These are phyloP conservation scores for Lonchura striata DNA, from an alignment of 2,113 vertebrate species.

Conservation along the genomic window DNA sequence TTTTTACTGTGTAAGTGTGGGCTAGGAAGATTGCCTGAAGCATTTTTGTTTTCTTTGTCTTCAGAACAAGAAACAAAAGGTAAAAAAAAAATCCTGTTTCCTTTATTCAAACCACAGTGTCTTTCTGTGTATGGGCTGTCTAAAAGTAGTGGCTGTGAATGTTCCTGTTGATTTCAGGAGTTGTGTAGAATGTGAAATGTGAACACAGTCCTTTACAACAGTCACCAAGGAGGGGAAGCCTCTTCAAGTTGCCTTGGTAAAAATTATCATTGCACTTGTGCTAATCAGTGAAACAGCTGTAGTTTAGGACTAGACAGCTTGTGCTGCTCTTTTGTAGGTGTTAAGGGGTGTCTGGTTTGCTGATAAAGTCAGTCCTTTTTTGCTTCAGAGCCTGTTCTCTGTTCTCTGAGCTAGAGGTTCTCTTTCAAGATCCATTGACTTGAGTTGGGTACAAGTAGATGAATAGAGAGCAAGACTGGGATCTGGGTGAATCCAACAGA, in stretches of 20 bases:
- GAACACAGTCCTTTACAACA: background rate
- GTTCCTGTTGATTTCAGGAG: background rate
- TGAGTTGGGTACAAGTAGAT: background rate
- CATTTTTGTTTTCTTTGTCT: background rate
- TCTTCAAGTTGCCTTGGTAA: background rate
- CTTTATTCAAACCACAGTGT: background rate
- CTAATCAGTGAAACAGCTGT: background rate
- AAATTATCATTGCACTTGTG: background rate
- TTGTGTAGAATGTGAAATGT: background rate
- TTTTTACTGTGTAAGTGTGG: background rate
- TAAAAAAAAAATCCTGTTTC: background rate
- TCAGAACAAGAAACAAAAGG: background rate
- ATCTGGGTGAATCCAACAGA: background rate
- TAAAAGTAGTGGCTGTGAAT: background rate
- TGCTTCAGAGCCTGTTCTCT: background rate
- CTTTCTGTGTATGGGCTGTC: background rate
- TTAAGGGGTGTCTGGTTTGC: background rate
- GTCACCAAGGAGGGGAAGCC: background rate
- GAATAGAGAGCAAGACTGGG: background rate
- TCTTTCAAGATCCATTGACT: background rate
- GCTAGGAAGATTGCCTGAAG: background rate
- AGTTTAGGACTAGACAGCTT: background rate
- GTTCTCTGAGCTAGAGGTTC: background rate
- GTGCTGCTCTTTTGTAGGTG: background rate
- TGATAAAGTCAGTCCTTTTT: background rate